Evolutionary conservation across 2,113 vertebrate genomes (phyloP), one percentile per base, ranked within the genome.

Genomic region (Pyrgilauda ruficollis): DNA sequence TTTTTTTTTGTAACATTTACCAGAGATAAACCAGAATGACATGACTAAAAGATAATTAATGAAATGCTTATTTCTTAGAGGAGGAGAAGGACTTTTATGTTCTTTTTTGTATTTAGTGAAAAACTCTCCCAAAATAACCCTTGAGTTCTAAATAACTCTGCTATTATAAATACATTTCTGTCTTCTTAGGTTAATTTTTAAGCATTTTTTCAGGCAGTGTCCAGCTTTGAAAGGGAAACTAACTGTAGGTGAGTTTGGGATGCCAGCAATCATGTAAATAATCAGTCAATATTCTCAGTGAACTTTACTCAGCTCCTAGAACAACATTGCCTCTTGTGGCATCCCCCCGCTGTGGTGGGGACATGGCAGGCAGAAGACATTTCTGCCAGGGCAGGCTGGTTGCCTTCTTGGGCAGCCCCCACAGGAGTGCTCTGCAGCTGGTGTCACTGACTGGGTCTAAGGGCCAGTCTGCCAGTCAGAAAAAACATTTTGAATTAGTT

Each of bases 391-490:
- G 44, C 62, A 61, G 35, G 49, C 26, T 66, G 26, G 10, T 21
- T 77, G 11, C 18, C 39, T 55, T 28, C 41, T 52, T 49, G 50
- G 31, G 46, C 49, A 55, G 21, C 17, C 24, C 50, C 63, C 30
- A 17, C 0, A 31, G 63, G 55, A 27, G 28, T 6, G 46, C 24
- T 62, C 28, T 0, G 1, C 1, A 31, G 9, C 11, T 39, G 62
- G 26, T 68, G 79, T 27, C 79, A 49, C 55, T 62, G 47, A 4
- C 55, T 69, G 47, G 15, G 41, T 22, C 7, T 0, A 69, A 79
- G 15, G 31, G 1, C 41, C 58, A 27, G 3, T 46, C 46, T 43
- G 44, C 7, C 1, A 10, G 13, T 56, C 1, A 1, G 72, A 77
- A 77, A 77, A 85, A 68, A 62, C 16, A 46, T 80, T 90, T n/a